Evolutionary conservation across 2,113 vertebrate genomes (phyloP).

Genomic region (Tapirus terrestris): DNA sequence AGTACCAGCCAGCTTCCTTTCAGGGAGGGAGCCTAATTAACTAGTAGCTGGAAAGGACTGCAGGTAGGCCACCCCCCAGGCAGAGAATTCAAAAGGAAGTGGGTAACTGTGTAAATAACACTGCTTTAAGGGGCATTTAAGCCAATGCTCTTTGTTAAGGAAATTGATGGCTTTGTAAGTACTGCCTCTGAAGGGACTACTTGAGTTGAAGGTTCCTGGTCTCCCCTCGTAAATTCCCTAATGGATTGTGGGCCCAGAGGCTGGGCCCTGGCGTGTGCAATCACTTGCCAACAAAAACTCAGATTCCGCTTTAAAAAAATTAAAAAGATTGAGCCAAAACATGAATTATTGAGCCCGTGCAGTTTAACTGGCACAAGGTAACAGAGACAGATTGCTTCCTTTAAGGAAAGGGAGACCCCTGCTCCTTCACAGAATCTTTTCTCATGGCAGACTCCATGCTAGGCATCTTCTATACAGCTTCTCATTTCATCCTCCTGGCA

Average conservation of each 20-base stretch:
- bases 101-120: conserved; percentile 77
- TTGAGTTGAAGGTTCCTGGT: conserved; percentile 64
- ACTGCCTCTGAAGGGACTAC: conserved; percentile 67
- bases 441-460: not conserved
- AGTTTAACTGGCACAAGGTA: not conserved
- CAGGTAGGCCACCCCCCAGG: conserved; percentile 70
- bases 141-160: conserved; percentile 78
- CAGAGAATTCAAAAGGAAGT: conserved; percentile 75
- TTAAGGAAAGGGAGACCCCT: not conserved
- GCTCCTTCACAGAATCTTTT: not conserved
- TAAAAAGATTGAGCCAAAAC: conserved; percentile 43
- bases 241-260: conserved; percentile 61
- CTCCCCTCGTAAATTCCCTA: conserved; percentile 72
- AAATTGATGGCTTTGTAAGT: conserved; percentile 83
- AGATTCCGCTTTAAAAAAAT: conserved; percentile 62
- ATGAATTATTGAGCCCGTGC: not conserved
- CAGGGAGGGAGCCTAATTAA: conserved; percentile 63
- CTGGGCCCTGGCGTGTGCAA: not conserved
- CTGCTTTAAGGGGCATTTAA: conserved; percentile 77
- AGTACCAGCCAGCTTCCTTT: conserved; percentile 16
- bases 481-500: not conserved
- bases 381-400: conserved; percentile 7
- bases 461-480: not conserved
- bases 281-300: conserved; percentile 75
- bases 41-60: conserved; percentile 61